Evolutionary conservation across 2,888 invertebrate species (phyloP).

Genomic region (Hipparchia sbordonii): DNA sequence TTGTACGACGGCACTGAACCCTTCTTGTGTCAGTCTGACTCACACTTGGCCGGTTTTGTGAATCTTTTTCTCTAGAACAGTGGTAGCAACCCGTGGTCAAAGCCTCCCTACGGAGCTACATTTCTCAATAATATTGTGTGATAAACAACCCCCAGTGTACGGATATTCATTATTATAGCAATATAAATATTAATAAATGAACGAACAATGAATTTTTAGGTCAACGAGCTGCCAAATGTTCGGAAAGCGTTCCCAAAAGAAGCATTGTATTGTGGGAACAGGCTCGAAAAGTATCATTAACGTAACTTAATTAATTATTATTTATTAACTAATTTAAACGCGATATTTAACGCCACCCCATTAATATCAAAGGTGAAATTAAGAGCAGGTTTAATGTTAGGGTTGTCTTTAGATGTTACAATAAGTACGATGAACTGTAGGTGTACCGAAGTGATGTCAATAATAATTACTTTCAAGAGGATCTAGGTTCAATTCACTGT

Average conservation of each 20-base stretch:
- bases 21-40: too few relatives aligned
- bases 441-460: too few relatives aligned
- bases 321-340: constrained; percentile 28
- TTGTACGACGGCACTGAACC: too few relatives aligned
- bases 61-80: background rate
- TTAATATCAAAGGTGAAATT: constrained; percentile 10
- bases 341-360: constrained; percentile 24
- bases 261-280: constrained; percentile 16
- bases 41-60: too few relatives aligned
- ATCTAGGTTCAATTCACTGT: too few relatives aligned
- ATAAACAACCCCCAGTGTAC: background rate
- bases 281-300: constrained; percentile 27
- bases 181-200: constrained; percentile 5
- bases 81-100: background rate
- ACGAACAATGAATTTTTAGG: constrained; percentile 6
- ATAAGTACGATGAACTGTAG: background rate
- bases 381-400: background rate
- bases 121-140: background rate
- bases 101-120: background rate
- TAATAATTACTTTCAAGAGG: too few relatives aligned
- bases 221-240: constrained; percentile 15
- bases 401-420: background rate
- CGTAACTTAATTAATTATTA: constrained; percentile 30
- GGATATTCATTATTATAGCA: background rate
- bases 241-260: constrained; percentile 22